phyloP scores from a whole-genome alignment of 2,113 vertebrate genomes.

The Gobius niger region DNA sequence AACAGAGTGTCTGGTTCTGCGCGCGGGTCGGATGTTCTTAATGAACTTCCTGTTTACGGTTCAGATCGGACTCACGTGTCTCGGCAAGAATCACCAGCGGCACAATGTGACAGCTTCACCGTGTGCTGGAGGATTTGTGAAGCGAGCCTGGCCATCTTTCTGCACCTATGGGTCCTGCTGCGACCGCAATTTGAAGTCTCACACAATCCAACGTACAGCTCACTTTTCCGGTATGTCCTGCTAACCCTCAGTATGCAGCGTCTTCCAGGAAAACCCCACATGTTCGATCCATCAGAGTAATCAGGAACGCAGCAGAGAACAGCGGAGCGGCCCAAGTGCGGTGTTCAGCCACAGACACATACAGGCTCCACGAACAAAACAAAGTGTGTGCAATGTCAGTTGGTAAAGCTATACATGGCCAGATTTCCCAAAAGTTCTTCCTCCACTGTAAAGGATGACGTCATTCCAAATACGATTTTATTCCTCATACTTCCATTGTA shows the following conservation, averaged over 20 bases:
- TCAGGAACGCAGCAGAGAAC: neutral
- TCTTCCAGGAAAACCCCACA: neutral
- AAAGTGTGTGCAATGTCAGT: neutral
- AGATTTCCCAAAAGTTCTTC: too few relatives aligned
- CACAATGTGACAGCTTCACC: neutral
- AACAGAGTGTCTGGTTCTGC: neutral
- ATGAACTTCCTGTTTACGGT: constrained; percentile 5
- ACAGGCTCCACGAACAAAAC: neutral
- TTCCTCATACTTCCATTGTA: too few relatives aligned
- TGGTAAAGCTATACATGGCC: too few relatives aligned
- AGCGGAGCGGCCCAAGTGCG: neutral
- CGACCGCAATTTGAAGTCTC: too few relatives aligned
- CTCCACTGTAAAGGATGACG: too few relatives aligned
- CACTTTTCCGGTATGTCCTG: too few relatives aligned
- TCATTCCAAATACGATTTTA: too few relatives aligned
- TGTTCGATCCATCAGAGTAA: neutral
- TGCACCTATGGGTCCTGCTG: neutral
- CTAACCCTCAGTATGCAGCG: neutral
- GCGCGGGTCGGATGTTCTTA: neutral
- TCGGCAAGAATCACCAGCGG: neutral
- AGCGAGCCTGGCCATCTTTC: neutral
- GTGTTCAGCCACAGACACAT: neutral
- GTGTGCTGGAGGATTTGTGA: neutral
- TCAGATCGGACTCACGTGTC: neutral
- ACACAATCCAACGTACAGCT: too few relatives aligned